These are phyloP conservation scores for Polia nebulosa DNA, from an alignment of 2,888 invertebrate genomes.

Conservation along the genomic window DNA sequence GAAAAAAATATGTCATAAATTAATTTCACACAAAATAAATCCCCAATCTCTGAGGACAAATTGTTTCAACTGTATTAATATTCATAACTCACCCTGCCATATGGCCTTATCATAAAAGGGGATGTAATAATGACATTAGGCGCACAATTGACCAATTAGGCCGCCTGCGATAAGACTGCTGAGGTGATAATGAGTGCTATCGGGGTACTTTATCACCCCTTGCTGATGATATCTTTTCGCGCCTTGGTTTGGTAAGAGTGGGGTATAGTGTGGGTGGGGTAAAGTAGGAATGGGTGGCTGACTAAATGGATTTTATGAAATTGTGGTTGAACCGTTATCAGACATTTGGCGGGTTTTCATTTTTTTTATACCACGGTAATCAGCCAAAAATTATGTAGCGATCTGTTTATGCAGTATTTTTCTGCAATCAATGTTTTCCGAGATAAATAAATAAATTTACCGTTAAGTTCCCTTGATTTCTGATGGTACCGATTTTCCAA, in stretches of 20 bases:
- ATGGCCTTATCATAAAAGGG: constrained; percentile 42
- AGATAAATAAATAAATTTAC: too few species aligned
- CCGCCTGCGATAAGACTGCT: constrained; percentile 43
- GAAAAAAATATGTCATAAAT: background rate
- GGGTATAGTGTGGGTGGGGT: background rate
- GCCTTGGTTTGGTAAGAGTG: constrained; percentile 19
- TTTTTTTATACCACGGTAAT: too few species aligned
- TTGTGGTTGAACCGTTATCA: background rate
- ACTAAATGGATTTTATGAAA: background rate
- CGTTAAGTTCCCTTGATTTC: too few species aligned
- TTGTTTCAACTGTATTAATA: constrained; percentile 7
- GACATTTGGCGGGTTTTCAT: too few species aligned
- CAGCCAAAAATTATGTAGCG: too few species aligned
- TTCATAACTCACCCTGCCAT: constrained; percentile 34
- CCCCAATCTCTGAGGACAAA: constrained; percentile 20
- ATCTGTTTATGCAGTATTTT: too few species aligned
- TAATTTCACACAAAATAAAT: background rate
- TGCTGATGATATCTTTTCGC: constrained; percentile 55
- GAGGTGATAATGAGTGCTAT: constrained; percentile 58
- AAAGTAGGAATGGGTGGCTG: constrained; percentile 25
- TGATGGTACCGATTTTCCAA: too few species aligned
- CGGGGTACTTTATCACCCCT: constrained; percentile 60
- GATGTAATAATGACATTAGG: constrained; percentile 59
- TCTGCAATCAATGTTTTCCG: too few species aligned
- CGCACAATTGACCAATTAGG: constrained; percentile 63